Evolutionary conservation across 2,888 invertebrate species (phyloP).

Genomic region (Athrips mouffetella): DNA sequence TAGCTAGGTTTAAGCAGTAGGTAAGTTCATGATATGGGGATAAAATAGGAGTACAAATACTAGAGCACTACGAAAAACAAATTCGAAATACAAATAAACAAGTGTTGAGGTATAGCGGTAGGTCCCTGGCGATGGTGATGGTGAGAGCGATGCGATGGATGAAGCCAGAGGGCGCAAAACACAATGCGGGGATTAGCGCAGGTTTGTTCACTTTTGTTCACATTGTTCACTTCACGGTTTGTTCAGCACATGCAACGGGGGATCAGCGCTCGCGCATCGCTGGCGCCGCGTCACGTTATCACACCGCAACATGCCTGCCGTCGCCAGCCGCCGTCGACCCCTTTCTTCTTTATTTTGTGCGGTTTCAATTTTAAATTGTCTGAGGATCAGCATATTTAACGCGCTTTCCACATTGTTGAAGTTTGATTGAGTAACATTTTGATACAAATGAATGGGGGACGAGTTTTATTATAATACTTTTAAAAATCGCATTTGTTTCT

Average conservation of each 20-base stretch:
- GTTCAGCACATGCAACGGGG: conserved; percentile 46
- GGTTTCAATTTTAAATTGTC: conserved; percentile 61
- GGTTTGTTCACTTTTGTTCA: conserved; percentile 50
- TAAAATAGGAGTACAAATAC: too few relatives aligned
- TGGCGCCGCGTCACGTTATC: conserved; percentile 54
- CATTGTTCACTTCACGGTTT: conserved; percentile 50
- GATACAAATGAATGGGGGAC: conserved; percentile 51
- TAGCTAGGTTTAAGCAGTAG: background rate
- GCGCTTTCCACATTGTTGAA: conserved; percentile 42
- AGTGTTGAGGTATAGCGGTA: background rate
- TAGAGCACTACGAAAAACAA: too few relatives aligned
- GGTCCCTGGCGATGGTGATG: background rate
- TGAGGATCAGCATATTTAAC: conserved; percentile 71
- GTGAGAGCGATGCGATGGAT: conserved; percentile 9
- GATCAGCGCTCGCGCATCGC: conserved; percentile 52
- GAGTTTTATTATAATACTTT: conserved; percentile 30
- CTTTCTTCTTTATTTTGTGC: conserved; percentile 55
- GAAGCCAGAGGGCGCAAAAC: conserved; percentile 16
- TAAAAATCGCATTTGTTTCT: conserved; percentile 12
- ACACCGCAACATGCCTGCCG: conserved; percentile 51
- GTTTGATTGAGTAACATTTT: conserved; percentile 57
- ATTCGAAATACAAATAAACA: background rate
- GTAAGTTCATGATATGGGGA: background rate
- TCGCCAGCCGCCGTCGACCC: conserved; percentile 60
- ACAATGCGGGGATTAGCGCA: conserved; percentile 65